phyloP scores from a whole-genome alignment of 2,888 invertebrate genomes.

The Melanostoma mellinum region DNA sequence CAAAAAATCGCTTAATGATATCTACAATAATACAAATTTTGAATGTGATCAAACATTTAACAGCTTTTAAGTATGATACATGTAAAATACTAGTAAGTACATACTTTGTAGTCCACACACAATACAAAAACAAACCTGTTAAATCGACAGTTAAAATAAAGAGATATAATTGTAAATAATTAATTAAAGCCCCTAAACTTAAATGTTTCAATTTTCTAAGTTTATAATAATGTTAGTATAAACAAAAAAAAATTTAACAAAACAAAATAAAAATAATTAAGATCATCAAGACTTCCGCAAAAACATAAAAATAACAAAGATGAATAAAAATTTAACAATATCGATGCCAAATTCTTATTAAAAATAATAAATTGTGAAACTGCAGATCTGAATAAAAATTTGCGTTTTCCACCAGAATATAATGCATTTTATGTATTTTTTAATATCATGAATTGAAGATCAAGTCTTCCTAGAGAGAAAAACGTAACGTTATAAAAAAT shows the following conservation, averaged over 20 bases:
- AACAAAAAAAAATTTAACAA: slow-evolving; percentile 37
- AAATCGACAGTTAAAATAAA: slow-evolving; percentile 44
- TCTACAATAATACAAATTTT: slow-evolving; percentile 69
- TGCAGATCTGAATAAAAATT: slow-evolving; percentile 49
- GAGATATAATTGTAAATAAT: slow-evolving; percentile 56
- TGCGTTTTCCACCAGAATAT: slow-evolving; percentile 56
- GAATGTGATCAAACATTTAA: slow-evolving; percentile 68
- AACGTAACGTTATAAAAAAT: slow-evolving; percentile 66
- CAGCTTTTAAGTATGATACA: slow-evolving; percentile 57
- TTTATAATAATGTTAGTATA: slow-evolving; percentile 64
- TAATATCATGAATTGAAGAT: slow-evolving; percentile 72
- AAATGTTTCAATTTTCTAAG: slow-evolving; percentile 63
- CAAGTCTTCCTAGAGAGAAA: slow-evolving; percentile 70
- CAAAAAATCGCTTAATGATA: slow-evolving; percentile 60
- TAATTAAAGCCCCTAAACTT: slow-evolving; percentile 48
- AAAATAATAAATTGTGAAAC: slow-evolving; percentile 32
- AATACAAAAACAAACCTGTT: slow-evolving; percentile 48
- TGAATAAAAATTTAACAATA: slow-evolving; percentile 50
- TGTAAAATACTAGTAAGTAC: slow-evolving; percentile 46
- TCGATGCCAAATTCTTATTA: slow-evolving; percentile 71
- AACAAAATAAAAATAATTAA: slow-evolving; percentile 27
- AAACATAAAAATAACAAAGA: slow-evolving; percentile 35
- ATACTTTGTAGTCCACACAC: slow-evolving; percentile 60
- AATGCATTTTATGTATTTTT: slow-evolving; percentile 70
- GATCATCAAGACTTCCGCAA: slow-evolving; percentile 71